Evolutionary conservation across 2,113 vertebrate species (phyloP).

Genomic region (Seriola aureovittata): DNA sequence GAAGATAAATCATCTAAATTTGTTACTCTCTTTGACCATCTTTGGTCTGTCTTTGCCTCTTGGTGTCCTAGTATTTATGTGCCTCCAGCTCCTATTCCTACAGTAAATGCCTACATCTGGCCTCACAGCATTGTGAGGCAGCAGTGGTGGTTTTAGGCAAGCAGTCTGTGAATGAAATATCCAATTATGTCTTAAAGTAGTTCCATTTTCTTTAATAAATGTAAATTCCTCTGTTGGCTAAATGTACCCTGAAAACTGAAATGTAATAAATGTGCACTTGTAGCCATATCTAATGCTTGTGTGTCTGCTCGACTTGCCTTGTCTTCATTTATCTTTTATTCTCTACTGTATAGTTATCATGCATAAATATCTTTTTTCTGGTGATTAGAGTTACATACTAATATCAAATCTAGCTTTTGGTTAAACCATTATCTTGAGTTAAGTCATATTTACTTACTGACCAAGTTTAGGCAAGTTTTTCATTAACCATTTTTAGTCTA

Average conservation of each 20-base stretch:
- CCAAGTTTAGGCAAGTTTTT: too few species aligned
- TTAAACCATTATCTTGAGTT: background rate
- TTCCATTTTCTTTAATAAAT: constrained; percentile 7
- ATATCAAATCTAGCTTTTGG: too few species aligned
- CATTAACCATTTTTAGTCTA: background rate
- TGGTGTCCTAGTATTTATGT: constrained; percentile 16
- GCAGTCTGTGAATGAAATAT: background rate
- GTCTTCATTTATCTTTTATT: background rate
- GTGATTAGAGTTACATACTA: too few species aligned
- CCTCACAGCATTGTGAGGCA: constrained; percentile 13
- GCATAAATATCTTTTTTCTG: background rate
- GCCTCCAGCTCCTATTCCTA: constrained; percentile 26
- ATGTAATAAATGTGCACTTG: constrained; percentile 48
- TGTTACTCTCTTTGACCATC: background rate
- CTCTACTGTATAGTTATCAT: background rate
- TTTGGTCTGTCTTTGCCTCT: constrained; percentile 6
- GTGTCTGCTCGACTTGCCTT: background rate
- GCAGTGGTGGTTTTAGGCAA: background rate
- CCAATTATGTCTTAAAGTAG: constrained; percentile 25
- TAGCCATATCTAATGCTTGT: background rate
- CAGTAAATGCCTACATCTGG: background rate
- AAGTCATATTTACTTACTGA: too few species aligned
- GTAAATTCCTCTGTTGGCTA: constrained; percentile 8
- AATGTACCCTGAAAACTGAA: constrained; percentile 23
- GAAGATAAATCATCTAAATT: constrained; percentile 4